Evolutionary conservation across 2,797 vertebrate genomes (phyloP).

Genomic region (Coracias cyanogaster): DNA sequence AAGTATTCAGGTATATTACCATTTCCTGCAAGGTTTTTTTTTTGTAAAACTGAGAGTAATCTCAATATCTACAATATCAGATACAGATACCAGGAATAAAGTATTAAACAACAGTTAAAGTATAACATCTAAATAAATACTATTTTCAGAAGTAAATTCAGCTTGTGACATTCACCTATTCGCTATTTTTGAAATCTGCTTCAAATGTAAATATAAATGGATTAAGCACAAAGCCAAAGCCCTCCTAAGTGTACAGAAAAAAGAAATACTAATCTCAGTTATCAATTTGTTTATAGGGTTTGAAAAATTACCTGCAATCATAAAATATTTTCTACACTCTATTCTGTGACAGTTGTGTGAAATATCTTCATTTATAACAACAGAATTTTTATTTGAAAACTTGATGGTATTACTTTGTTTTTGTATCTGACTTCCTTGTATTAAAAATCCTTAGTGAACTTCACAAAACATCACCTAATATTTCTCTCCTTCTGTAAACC

Average conservation of each 20-base stretch:
- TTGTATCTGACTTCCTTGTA: not conserved
- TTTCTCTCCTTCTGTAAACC: not conserved
- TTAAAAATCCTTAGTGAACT: not conserved
- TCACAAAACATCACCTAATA: not conserved
- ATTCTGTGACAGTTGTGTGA: not conserved
- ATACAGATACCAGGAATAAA: not conserved
- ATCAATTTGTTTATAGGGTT: not conserved
- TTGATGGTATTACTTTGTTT: not conserved
- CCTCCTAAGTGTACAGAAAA: not conserved
- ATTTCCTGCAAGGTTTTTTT: conserved; percentile 22
- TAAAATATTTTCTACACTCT: not conserved
- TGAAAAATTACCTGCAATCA: not conserved
- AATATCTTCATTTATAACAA: not conserved
- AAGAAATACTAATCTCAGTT: not conserved
- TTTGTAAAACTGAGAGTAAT: conserved; percentile 2
- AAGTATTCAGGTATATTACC: conserved; percentile 10
- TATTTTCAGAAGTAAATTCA: not conserved
- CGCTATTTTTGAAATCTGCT: not conserved
- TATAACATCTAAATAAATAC: not conserved
- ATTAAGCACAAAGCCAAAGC: not conserved
- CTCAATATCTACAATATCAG: not conserved
- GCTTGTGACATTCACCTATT: not conserved
- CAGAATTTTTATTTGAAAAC: not conserved
- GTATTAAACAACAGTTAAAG: not conserved
- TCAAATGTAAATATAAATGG: not conserved